Base-by-base conservation (phyloP, 2,888 invertebrate species). In the Macrosiphum euphorbiae region DNA sequence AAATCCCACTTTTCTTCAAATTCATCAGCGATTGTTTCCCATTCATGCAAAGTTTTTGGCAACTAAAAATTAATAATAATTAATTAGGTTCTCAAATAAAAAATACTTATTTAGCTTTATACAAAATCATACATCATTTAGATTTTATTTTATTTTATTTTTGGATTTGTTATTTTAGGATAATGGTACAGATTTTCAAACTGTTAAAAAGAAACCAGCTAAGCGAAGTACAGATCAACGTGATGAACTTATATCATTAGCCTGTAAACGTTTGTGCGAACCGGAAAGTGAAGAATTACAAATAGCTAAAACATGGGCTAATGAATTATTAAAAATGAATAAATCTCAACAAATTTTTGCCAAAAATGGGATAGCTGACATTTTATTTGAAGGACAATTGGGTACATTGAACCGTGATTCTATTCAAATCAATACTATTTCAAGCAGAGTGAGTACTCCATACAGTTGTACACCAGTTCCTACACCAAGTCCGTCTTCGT, bases 221-320 rank as follows among this genome's bases (percentile, higher is more conserved):
- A 85, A 85, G 44, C 85, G 85, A 41, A 85, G 85, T 85, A 85
- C 41, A 85, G 24, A 41, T 85, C 85, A 85, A 85, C 85, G 85
- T 85, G 85, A 85, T 85, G 85, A 85, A 85, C 44, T 85, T 85
- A 85, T 85, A 85, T 85, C 44, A 85, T 85, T 85, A 85, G 85
- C 85, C 85, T 85, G 85, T 85, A 85, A 85, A 85, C 85, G 85
- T 85, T 85, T 85, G 85, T 85, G 85, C 85, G 85, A 85, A 85
- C 85, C 44, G 85, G 44, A 85, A 85, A 44, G 44, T 85, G 85
- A 85, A 85, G 85, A 85, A 85, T 85, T 85, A 85, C 85, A 85
- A 85, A 41, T 85, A 85, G 85, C 85, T 85, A 85, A 44, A 85
- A 85, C 85, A 44, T 44, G 85, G 85, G 85, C 85, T 44, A 85